A percentile compares a stretch with the other conserved stretches of the same genome.
phyloP scores from a whole-genome alignment of 2,888 invertebrate genomes.

The Tetranychus truncatus region DNA sequence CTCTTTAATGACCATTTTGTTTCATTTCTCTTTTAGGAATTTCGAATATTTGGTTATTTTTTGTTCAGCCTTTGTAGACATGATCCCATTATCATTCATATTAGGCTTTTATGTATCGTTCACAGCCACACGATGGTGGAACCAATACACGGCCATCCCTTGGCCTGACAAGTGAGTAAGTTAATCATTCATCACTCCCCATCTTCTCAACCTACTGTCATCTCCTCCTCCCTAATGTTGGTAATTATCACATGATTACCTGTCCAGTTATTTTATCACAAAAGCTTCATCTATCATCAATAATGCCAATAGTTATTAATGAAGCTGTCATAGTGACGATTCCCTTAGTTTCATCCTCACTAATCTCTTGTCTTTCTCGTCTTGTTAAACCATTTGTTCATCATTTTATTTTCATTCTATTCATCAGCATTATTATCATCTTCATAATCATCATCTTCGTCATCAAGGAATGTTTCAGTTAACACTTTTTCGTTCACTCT shows the following conservation, averaged over 20 bases:
- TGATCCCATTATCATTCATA: slow-evolving; percentile 32
- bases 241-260: too few relatives aligned
- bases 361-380: too few relatives aligned
- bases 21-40: slow-evolving; percentile 10
- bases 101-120: slow-evolving; percentile 33
- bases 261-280: too few relatives aligned
- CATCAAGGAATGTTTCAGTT: neutral
- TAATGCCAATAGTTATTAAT: too few relatives aligned
- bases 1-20: neutral
- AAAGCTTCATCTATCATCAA: too few relatives aligned
- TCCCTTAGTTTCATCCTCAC: too few relatives aligned
- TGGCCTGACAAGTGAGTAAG: slow-evolving; percentile 32
- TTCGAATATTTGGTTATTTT: slow-evolving; percentile 30
- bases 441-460: too few relatives aligned
- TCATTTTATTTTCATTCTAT: too few relatives aligned
- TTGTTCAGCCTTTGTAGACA: slow-evolving; percentile 31
- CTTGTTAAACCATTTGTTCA: too few relatives aligned
- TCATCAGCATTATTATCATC: too few relatives aligned
- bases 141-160: slow-evolving; percentile 31
- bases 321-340: neutral
- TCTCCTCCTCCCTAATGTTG: too few relatives aligned
- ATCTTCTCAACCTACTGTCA: too few relatives aligned
- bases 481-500: neutral
- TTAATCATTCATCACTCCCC: neutral
- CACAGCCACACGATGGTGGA: slow-evolving; percentile 33